Percentiles rank a stretch among this genome's conserved stretches.
Conservation (phyloP, 1,140 invertebrate species). For the Latrodectus geometricus region DNA sequence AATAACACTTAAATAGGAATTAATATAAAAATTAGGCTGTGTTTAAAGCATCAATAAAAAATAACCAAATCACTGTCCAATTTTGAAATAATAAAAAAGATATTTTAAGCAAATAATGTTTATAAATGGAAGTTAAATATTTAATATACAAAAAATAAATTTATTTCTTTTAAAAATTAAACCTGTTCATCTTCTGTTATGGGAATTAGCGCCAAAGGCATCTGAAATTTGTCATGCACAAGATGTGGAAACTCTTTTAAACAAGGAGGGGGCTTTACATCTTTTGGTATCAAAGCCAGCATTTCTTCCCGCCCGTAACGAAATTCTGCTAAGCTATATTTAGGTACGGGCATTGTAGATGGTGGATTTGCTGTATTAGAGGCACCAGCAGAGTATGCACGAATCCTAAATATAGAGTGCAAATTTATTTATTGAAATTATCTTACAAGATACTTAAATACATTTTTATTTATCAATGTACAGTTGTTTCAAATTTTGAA, state of each 20-base stretch:
- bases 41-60: too few relatives aligned
- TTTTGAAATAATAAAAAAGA: too few relatives aligned
- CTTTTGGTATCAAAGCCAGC: conserved; percentile 82
- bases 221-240: conserved; percentile 80
- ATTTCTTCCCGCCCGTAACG: conserved; percentile 89
- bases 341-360: conserved; percentile 66
- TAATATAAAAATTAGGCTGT: too few relatives aligned
- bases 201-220: conserved; percentile 80
- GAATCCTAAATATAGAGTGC: conserved; percentile 67
- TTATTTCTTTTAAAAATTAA: conserved; percentile 62
- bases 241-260: conserved; percentile 76
- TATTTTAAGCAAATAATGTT: too few relatives aligned
- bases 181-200: conserved; percentile 86
- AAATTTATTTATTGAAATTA: conserved; percentile 10
- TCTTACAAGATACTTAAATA: too few relatives aligned
- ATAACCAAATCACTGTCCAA: too few relatives aligned
- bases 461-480: background rate
- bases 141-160: background rate
- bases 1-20: too few relatives aligned
- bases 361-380: conserved; percentile 70
- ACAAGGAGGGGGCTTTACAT: conserved; percentile 76
- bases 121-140: too few relatives aligned
- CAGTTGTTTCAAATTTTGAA: background rate
- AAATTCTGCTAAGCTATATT: conserved; percentile 78
- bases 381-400: conserved; percentile 72